Percentiles rank a stretch among this genome's conserved stretches.
Evolutionary conservation across 2,113 vertebrate genomes (phyloP).

Genomic region (Andinoacara biseriatus): DNA sequence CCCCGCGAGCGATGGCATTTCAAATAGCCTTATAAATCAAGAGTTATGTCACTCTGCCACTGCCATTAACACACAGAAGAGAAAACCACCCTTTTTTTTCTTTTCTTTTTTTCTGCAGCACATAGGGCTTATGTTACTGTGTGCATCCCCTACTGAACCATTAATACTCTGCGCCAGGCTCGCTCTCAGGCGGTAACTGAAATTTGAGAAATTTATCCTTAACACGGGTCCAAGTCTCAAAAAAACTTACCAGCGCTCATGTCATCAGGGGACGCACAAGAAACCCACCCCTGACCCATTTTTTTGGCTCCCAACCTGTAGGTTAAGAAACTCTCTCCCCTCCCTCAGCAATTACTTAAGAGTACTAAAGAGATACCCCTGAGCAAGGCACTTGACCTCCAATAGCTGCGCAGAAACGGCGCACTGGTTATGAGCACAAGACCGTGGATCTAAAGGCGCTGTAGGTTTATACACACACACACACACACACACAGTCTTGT

Average conservation of each 20-base stretch:
- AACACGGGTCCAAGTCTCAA: slow-evolving; percentile 24
- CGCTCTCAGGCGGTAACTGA: slow-evolving; percentile 43
- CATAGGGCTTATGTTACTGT: slow-evolving; percentile 59
- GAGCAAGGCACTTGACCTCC: slow-evolving; percentile 54
- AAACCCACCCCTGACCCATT: slow-evolving; percentile 31
- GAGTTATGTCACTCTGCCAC: slow-evolving; percentile 78
- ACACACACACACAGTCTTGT: fast-evolving
- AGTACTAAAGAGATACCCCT: slow-evolving; percentile 36
- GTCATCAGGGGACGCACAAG: slow-evolving; percentile 15
- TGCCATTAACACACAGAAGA: slow-evolving; percentile 76
- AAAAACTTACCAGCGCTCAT: slow-evolving; percentile 26
- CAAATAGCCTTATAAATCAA: slow-evolving; percentile 82
- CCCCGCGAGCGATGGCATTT: slow-evolving; percentile 76
- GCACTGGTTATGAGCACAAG: neutral
- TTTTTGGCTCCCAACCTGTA: slow-evolving; percentile 36
- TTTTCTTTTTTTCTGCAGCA: slow-evolving; percentile 18
- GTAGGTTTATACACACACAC: neutral
- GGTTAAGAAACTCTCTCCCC: slow-evolving; percentile 20
- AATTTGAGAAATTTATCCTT: slow-evolving; percentile 56
- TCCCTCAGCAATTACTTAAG: slow-evolving; percentile 32
- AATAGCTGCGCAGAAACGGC: slow-evolving; percentile 13
- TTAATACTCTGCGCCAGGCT: slow-evolving; percentile 56
- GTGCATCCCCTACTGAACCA: slow-evolving; percentile 71
- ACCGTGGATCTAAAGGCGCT: neutral
- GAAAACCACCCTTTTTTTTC: slow-evolving; percentile 56